These are phyloP conservation scores for Apis dorsata DNA, from an alignment of 1,140 invertebrate species.

Conservation along the genomic window DNA sequence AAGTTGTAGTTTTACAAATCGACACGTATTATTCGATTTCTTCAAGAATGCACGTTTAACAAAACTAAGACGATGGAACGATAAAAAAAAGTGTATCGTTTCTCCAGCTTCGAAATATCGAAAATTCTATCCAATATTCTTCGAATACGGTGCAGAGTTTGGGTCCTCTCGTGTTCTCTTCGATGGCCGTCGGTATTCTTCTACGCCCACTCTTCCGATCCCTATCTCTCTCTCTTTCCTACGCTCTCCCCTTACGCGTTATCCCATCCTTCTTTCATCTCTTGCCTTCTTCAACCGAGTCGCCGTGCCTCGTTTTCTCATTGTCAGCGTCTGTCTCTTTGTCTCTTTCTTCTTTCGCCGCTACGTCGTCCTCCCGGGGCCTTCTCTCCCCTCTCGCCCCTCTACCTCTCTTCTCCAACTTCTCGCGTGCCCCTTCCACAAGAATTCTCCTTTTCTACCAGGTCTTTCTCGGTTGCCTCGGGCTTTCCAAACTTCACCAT, in stretches of 20 bases:
- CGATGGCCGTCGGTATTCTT: slow-evolving; percentile 53
- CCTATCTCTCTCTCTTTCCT: neutral
- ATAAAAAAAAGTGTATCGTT: too few species aligned
- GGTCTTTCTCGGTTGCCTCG: slow-evolving; percentile 54
- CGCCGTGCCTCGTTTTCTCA: slow-evolving; percentile 55
- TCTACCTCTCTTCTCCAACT: slow-evolving; percentile 45
- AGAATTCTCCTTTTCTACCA: slow-evolving; percentile 59
- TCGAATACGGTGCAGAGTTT: slow-evolving; percentile 51
- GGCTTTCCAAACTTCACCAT: slow-evolving; percentile 67
- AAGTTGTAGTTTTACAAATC: too few species aligned
- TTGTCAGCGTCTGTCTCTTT: slow-evolving; percentile 60
- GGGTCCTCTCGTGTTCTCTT: slow-evolving; percentile 40
- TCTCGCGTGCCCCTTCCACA: slow-evolving; percentile 51
- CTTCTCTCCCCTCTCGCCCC: neutral
- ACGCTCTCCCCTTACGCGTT: slow-evolving; percentile 8
- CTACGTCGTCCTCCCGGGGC: too few species aligned
- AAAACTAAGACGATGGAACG: too few species aligned
- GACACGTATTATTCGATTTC: too few species aligned
- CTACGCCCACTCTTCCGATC: slow-evolving; percentile 51
- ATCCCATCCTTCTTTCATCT: neutral
- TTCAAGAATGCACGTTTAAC: too few species aligned
- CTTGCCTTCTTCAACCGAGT: slow-evolving; percentile 7
- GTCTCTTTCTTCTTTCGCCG: slow-evolving; percentile 39
- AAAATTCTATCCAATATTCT: slow-evolving; percentile 47
- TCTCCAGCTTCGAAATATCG: neutral